Base-by-base conservation (phyloP, 1,140 invertebrate genomes). In the Metopolophium dirhodum region DNA sequence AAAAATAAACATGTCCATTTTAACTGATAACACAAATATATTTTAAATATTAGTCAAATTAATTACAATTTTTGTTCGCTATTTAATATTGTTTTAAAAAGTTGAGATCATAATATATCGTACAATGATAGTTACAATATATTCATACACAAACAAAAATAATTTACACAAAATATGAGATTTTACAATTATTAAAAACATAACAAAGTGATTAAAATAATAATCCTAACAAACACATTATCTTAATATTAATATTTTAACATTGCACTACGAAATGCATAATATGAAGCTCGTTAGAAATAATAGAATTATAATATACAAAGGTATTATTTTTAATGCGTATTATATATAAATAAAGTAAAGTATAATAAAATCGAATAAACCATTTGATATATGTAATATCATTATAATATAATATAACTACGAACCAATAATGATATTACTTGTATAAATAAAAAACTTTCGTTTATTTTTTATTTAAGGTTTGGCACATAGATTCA, bases 401-500 rank as follows among this genome's bases (percentile, higher is more conserved):
- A 54, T 54, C 20, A 22, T 54, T 30, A 26, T 41, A 41, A 23
- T 57, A 54, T 54, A 54, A 88, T 51, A 37, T 49, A 57, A 37
- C 35, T 90, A 90, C 35, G 22, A 61, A 90, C 26, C 41, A 41
- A 61, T 90, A 14, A 90, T 35, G 26, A 54, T 89, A 61, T 61
- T 61, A 90, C 41, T 41, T 30, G 54, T n/a, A 77, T 18, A 77
- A 90, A 90, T 54, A 89, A 89, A 90, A 41, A 61, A 57, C 35
- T 41, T 37, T 57, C 7, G 0, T 14, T 61, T 20, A 57, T 83
- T 85, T 91, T 49, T 49, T 54, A 30, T 92, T n/a, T 51, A 54
- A 85, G 35, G 82, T 93, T 93, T 93, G 91, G 91, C 91, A 93
- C 91, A 93, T 86, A 54, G 91, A 93, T 93, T 93, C 91, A 93